A percentile compares a stretch with the other conserved stretches of the same genome.
phyloP scores from a whole-genome alignment of 2,888 invertebrate species.

The Troides helena region DNA sequence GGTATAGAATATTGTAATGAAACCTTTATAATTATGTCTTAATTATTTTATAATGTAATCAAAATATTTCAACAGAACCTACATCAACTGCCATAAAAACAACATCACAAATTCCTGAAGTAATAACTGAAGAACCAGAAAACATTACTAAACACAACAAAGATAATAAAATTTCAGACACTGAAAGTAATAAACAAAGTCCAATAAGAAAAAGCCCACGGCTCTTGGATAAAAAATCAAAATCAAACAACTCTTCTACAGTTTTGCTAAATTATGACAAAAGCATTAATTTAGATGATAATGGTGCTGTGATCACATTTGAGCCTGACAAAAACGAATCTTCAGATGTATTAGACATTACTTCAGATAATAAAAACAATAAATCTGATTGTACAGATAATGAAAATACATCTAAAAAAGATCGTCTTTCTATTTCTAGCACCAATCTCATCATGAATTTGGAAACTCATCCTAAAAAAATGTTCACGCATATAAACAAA shows the following conservation, averaged over 20 bases:
- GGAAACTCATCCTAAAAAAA: slow-evolving; percentile 40
- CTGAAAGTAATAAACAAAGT: slow-evolving; percentile 32
- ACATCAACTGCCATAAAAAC: slow-evolving; percentile 43
- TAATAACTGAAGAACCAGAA: slow-evolving; percentile 59
- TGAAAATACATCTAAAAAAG: slow-evolving; percentile 28
- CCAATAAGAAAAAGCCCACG: slow-evolving; percentile 40
- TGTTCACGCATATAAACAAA: slow-evolving; percentile 46
- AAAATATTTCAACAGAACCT: slow-evolving; percentile 22
- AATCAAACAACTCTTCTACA: slow-evolving; percentile 35
- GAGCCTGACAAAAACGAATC: slow-evolving; percentile 4
- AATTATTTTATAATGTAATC: background rate
- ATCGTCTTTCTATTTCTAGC: slow-evolving; percentile 41
- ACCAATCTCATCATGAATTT: slow-evolving; percentile 43
- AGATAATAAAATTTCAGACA: slow-evolving; percentile 28
- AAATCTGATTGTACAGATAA: slow-evolving; percentile 15
- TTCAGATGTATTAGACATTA: background rate
- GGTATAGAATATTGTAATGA: slow-evolving; percentile 41
- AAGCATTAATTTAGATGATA: slow-evolving; percentile 13
- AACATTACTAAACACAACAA: slow-evolving; percentile 36
- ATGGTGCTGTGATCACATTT: slow-evolving; percentile 6
- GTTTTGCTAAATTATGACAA: slow-evolving; percentile 28
- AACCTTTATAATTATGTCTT: too few species aligned
- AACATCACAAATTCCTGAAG: slow-evolving; percentile 40
- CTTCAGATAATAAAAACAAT: slow-evolving; percentile 18
- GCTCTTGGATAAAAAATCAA: slow-evolving; percentile 41